phyloP scores from a whole-genome alignment of 2,888 invertebrate genomes.

The Agrochola lychnidis region DNA sequence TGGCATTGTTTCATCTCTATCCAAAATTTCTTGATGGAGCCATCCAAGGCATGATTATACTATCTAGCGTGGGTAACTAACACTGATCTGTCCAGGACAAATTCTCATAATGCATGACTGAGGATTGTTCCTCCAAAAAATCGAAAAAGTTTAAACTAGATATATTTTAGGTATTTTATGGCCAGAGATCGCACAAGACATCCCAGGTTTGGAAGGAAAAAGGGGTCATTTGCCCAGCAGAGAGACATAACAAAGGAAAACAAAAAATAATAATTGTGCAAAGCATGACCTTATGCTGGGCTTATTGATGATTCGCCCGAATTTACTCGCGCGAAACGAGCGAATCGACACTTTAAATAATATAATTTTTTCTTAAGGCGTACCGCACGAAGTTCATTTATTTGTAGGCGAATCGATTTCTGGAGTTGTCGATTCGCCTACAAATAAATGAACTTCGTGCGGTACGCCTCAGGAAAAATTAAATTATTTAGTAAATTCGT shows the following conservation, averaged over 20 bases:
- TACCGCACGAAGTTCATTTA: too few species aligned
- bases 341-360: too few species aligned
- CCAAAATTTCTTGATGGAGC: not conserved
- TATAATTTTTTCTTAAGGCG: too few species aligned
- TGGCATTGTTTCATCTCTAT: not conserved
- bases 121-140: not conserved
- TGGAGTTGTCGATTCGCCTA: too few species aligned
- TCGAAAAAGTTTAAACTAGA: not conserved
- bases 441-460: too few species aligned
- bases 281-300: not conserved
- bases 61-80: not conserved
- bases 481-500: too few species aligned
- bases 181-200: not conserved
- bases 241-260: not conserved
- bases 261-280: not conserved
- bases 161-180: not conserved
- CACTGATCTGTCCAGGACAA: not conserved
- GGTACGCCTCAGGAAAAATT: too few species aligned
- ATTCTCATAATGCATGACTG: not conserved
- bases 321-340: too few species aligned
- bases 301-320: not conserved
- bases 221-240: not conserved
- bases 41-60: too few species aligned
- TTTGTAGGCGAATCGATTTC: too few species aligned
- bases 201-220: not conserved